phyloP scores from a whole-genome alignment of 2,113 vertebrate genomes.

The Nerophis lumbriciformis region DNA sequence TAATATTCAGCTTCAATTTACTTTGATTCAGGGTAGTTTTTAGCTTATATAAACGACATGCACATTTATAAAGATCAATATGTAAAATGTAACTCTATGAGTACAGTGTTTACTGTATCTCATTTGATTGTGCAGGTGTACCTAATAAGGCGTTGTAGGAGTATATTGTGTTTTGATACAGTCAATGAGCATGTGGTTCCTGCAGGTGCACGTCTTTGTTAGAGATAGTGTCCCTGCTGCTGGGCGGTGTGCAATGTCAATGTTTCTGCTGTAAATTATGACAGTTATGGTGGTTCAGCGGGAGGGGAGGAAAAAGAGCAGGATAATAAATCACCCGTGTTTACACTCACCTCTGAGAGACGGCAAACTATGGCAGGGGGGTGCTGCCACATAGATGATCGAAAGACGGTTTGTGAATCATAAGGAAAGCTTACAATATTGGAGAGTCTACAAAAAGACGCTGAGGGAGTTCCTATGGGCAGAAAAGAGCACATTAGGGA shows the following conservation, averaged over 20 bases:
- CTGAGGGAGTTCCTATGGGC: not conserved
- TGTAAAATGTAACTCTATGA: too few relatives aligned
- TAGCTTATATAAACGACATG: too few relatives aligned
- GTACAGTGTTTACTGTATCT: too few relatives aligned
- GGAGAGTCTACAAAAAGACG: not conserved
- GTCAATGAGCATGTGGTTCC: not conserved
- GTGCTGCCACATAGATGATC: slow-evolving; percentile 19
- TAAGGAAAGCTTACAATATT: not conserved
- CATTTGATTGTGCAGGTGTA: too few relatives aligned
- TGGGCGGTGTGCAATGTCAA: slow-evolving; percentile 20
- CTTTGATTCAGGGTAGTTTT: too few relatives aligned
- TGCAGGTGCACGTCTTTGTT: slow-evolving; percentile 11
- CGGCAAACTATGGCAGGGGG: not conserved
- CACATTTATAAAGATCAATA: too few relatives aligned
- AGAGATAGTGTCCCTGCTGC: slow-evolving; percentile 1
- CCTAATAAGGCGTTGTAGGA: not conserved
- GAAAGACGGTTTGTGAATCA: slow-evolving; percentile 15
- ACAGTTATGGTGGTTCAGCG: slow-evolving; percentile 47
- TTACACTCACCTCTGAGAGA: slow-evolving; percentile 37
- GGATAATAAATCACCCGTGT: slow-evolving; percentile 53
- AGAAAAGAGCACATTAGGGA: slow-evolving; percentile 5
- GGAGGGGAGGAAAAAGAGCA: slow-evolving; percentile 43
- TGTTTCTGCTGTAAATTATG: slow-evolving; percentile 37
- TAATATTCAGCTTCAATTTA: too few relatives aligned
- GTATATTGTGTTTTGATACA: not conserved